Conservation (phyloP, 2,113 vertebrate species). For the Psilopogon haemacephalus region DNA sequence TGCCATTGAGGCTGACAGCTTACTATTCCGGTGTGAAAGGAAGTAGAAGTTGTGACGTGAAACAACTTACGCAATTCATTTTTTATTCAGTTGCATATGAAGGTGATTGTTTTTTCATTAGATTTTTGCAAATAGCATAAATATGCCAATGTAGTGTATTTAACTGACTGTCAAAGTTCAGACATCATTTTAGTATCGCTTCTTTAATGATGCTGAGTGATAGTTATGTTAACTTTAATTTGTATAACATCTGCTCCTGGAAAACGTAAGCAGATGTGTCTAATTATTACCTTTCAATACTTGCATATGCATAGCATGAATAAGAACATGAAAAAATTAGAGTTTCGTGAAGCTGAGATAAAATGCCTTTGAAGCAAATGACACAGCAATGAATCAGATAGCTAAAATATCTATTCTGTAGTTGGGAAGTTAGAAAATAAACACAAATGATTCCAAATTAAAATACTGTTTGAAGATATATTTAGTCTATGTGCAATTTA, state of each 20-base stretch:
- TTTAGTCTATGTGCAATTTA: background rate
- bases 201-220: constrained; percentile 55
- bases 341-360: constrained; percentile 20
- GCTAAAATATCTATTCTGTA: constrained; percentile 6
- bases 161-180: background rate
- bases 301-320: constrained; percentile 4
- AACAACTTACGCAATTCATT: background rate
- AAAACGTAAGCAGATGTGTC: constrained; percentile 72
- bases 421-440: constrained; percentile 49
- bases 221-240: constrained; percentile 63
- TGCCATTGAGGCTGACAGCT: background rate
- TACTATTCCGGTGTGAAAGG: background rate
- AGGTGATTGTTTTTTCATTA: background rate
- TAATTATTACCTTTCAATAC: constrained; percentile 64
- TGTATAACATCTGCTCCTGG: constrained; percentile 67
- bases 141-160: background rate
- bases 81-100: background rate
- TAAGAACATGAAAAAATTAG: constrained; percentile 23
- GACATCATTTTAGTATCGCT: background rate
- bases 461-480: background rate
- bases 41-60: background rate
- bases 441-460: constrained; percentile 5
- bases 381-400: background rate
- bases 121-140: constrained; percentile 9
- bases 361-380: background rate